Evolutionary conservation across 2,113 vertebrate species (phyloP).

Genomic region (Tor tambroides): DNA sequence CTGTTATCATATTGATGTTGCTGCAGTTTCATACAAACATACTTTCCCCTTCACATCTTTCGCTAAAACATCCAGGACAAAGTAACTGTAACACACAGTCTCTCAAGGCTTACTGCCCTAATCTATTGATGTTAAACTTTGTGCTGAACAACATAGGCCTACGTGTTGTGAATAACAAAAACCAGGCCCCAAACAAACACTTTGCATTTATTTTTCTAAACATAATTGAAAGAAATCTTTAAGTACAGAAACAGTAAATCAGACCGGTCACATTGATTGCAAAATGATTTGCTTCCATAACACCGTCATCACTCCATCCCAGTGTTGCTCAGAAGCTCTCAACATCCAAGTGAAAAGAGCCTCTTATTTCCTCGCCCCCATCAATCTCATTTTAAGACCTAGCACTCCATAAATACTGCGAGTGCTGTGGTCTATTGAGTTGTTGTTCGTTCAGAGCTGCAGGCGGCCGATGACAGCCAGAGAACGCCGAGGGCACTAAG

Average conservation of each 20-base stretch:
- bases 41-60: background rate
- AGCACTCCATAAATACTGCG: slow-evolving; percentile 52
- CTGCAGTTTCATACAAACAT: background rate
- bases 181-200: background rate
- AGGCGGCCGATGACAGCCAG: slow-evolving; percentile 53
- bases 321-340: background rate
- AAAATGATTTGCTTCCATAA: background rate
- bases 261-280: background rate
- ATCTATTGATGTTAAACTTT: background rate
- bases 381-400: slow-evolving; percentile 48
- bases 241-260: background rate
- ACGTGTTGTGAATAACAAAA: background rate
- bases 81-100: background rate
- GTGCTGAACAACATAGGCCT: too few species aligned
- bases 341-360: slow-evolving; percentile 24
- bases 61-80: background rate
- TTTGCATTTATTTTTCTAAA: background rate
- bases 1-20: background rate
- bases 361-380: slow-evolving; percentile 3
- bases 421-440: slow-evolving; percentile 35
- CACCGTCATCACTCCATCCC: background rate
- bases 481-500: slow-evolving; percentile 40
- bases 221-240: background rate
- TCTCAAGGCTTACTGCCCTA: background rate
- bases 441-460: slow-evolving; percentile 52